Evolutionary conservation across 2,797 vertebrate genomes (phyloP).

Genomic region (Cyprinodon diabolis): DNA sequence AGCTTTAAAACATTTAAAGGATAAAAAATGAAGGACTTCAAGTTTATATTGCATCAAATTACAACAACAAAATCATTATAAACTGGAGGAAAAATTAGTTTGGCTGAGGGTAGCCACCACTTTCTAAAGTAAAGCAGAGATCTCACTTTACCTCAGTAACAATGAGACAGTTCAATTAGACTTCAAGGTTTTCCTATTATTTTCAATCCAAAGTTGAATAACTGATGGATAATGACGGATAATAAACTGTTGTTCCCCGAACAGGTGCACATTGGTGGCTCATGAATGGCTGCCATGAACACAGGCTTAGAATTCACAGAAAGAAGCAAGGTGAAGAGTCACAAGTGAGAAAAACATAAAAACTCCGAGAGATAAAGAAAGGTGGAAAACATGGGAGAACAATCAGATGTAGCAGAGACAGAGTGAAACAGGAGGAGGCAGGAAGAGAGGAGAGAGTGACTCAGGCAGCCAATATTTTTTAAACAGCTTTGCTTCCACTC

Average conservation of each 20-base stretch:
- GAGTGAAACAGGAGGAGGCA: constrained; percentile 56
- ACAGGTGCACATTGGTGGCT: constrained; percentile 7
- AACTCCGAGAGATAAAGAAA: constrained; percentile 29
- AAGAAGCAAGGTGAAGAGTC: constrained; percentile 17
- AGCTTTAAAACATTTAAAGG: constrained; percentile 31
- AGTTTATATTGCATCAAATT: constrained; percentile 16
- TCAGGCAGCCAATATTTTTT: constrained; percentile 80
- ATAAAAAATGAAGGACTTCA: constrained; percentile 14
- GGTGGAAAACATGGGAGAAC: constrained; percentile 26
- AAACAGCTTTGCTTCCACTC: constrained; percentile 84
- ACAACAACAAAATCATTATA: constrained; percentile 32
- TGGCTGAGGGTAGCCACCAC: constrained; percentile 26
- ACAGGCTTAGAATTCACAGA: constrained; percentile 6
- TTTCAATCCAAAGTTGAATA: constrained; percentile 33
- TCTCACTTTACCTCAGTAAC: constrained; percentile 17
- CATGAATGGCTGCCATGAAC: constrained; percentile 13
- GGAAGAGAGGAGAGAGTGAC: constrained; percentile 66
- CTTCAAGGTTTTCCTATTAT: constrained; percentile 22
- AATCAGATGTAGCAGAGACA: constrained; percentile 26
- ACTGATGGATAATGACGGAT: constrained; percentile 27
- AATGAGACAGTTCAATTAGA: constrained; percentile 16
- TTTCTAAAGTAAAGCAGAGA: constrained; percentile 23
- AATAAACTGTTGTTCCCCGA: constrained; percentile 9
- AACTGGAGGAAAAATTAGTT: constrained; percentile 27
- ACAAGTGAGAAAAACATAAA: constrained; percentile 4